Base-by-base conservation (phyloP, 2,888 invertebrate genomes). In the Nomada hirtipes region DNA sequence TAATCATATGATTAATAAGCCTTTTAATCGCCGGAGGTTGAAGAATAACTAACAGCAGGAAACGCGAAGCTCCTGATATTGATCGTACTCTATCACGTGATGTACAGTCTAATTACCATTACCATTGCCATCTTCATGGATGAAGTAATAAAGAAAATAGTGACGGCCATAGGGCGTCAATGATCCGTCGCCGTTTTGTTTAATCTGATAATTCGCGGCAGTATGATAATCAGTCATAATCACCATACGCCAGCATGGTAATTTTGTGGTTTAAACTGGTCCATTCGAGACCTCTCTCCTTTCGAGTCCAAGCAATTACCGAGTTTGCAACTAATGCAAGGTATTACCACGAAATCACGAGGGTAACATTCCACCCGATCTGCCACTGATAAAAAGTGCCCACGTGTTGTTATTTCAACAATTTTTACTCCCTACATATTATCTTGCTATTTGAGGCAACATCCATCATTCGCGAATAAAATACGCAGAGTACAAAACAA, bases 291-390 rank as follows among this genome's bases (percentile, higher is more conserved):
- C n/a, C 63, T 47, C 75, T 42, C 53, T 52, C 52, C 65, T 77
- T 79, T 52, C 71, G 52, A 74, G 65, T 53, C 26, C 53, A 57
- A 73, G 77, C 76, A 86, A 86, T 87, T 86, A 86, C 67, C 36
- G 70, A 44, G 64, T 44, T 74, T 60, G 81, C 73, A 86, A 86
- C 84, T 86, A 84, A 82, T 76, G 78, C 85, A 23, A 13, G 55
- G 44, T 61, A 69, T 72, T 65, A 26, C 65, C 20, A 20, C 13
- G 67, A 26, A 61, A 65, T 69, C 79, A 42, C 23, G n/a, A 44
- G 68, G 52, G 42, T 23, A 61, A 42, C 76, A 68, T 84, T 81
- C 76, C 67, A 42, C 68, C 57, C 36, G 57, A 86, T 86, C 59
- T 57, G 52, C 60, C 73, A 70, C 7, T n/a, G 23, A 42, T 29